These are phyloP conservation scores for Malurus leucopterus DNA, from an alignment of 2,797 vertebrate species.

Conservation along the genomic window DNA sequence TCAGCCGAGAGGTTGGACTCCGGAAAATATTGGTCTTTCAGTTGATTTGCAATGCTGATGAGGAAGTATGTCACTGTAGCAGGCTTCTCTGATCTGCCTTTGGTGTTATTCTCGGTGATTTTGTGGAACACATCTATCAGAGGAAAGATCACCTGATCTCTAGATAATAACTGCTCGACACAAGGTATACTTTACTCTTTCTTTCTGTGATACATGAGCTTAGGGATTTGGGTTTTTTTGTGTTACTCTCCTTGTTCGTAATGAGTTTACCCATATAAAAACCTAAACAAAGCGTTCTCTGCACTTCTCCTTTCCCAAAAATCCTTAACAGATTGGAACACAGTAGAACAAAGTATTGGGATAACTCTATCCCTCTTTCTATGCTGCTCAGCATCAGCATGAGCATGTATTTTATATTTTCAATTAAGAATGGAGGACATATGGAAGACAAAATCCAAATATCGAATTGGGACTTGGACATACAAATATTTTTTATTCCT, in stretches of 20 bases:
- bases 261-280: background rate
- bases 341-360: background rate
- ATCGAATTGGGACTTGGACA: background rate
- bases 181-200: background rate
- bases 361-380: background rate
- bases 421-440: background rate
- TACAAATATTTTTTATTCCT: background rate
- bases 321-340: background rate
- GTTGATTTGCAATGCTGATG: conserved; percentile 34
- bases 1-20: background rate
- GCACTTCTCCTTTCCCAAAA: background rate
- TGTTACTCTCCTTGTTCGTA: background rate
- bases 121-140: conserved; percentile 12
- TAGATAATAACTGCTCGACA: conserved; percentile 28
- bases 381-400: background rate
- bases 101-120: conserved; percentile 38
- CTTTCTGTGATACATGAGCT: background rate
- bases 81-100: conserved; percentile 39
- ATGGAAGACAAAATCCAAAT: background rate
- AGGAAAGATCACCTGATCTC: conserved; percentile 39
- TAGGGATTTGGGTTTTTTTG: background rate
- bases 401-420: background rate
- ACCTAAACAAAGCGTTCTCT: background rate
- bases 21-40: background rate
- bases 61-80: conserved; percentile 7